Conservation (phyloP, 2,113 vertebrate species). For the Sporophila hypoxantha region DNA sequence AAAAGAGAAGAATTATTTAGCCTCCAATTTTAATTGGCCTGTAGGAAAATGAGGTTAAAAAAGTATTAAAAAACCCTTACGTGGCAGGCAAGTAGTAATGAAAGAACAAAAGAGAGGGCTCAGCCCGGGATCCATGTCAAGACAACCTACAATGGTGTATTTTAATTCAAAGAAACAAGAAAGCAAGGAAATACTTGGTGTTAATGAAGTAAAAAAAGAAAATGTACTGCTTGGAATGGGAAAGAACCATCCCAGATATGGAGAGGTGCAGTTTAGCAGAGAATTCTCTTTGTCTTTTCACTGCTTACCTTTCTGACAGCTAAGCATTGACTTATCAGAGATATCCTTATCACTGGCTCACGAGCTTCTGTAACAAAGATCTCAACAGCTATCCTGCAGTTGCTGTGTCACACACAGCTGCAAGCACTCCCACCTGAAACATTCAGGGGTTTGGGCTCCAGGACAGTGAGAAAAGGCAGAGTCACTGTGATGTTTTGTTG, state of each 20-base stretch:
- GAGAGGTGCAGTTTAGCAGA: background rate
- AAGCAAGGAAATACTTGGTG: background rate
- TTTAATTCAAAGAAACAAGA: background rate
- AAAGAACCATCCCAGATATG: background rate
- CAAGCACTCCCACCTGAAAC: background rate
- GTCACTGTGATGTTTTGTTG: no score
- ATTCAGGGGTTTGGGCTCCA: background rate
- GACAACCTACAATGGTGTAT: background rate
- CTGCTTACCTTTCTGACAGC: background rate
- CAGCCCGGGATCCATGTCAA: background rate
- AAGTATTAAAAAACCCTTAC: background rate
- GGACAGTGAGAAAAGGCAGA: background rate
- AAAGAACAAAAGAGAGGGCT: background rate
- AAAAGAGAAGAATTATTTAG: background rate
- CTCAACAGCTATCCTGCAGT: fast-evolving
- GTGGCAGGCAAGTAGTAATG: background rate
- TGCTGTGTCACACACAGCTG: background rate
- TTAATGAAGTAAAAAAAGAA: background rate
- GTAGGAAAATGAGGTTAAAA: background rate
- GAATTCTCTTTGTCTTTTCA: background rate
- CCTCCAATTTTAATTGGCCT: background rate
- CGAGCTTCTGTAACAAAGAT: fast-evolving
- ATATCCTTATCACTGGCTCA: fast-evolving
- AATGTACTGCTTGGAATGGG: background rate
- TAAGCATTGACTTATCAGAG: background rate